Base-by-base conservation (phyloP, 2,113 vertebrate genomes). In the Holacanthus passer region DNA sequence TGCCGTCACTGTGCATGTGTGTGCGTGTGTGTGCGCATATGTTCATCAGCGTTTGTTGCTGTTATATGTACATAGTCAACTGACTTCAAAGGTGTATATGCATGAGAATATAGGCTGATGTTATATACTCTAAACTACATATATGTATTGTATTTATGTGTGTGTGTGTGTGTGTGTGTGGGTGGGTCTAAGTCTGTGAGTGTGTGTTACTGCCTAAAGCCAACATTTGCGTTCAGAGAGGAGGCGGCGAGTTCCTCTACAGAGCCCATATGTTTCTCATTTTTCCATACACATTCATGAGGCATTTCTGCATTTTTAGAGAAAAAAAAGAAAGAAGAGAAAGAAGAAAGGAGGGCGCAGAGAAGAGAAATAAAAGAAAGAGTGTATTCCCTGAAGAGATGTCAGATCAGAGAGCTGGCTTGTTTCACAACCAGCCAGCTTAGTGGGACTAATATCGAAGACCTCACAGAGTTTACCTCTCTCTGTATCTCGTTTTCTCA, bases 231-330 rank as follows among this genome's bases (percentile, higher is more conserved):
- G 73, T 93, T 91, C 37, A 71, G 72, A 85, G 83, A 83, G 80
- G 84, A 88, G 84, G 84, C 50, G 48, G 80, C 22, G 45, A 84
- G 83, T 83, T 81, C 72, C 59, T 87, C 82, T 37, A 79, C 75
- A 64, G 73, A 71, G 81, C 50, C 83, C 93, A 93, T 92, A 73
- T 93, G 92, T 82, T 93, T 90, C 88, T 93, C 74, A 86, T 94
- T 93, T 81, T 78, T 86, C 72, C 74, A 87, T 91, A 90, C 89
- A 90, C 91, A 94, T 91, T 92, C 93, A 93, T 90, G 90, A 92
- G 84, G 77, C 77, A 88, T 90, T 90, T 94, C 78, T 90, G 89
- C 84, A 90, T 91, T 90, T 90, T 88, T 68, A 77, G 55, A 66
- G 76, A 55, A 45, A 71, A 73, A 67, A 75, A 67, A 69, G 79